Base-by-base conservation (phyloP, 1,140 invertebrate species). In the Dendroctonus valens region DNA sequence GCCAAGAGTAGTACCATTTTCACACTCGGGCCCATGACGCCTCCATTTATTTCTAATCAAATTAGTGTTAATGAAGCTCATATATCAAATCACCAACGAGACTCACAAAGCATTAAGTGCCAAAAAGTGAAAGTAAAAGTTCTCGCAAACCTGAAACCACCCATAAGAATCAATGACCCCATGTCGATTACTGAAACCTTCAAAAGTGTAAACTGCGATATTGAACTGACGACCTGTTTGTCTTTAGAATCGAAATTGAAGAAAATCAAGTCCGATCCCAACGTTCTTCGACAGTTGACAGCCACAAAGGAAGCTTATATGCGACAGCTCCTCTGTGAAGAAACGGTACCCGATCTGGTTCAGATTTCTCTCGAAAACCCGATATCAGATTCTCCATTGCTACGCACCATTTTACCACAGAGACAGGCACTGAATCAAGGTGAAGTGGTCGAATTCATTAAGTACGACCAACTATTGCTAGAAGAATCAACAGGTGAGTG, bases 241-340 rank as follows among this genome's bases (percentile, higher is more conserved):
- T 50, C 52, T 54, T 54, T 46, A 83, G 81, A 83, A 71, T 73
- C 74, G n/a, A 82, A 81, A 77, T 69, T 83, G 44, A 65, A 76
- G 9, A 79, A 80, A 69, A 71, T 83, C 2, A 80, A 81, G 69
- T 77, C 76, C 44, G 78, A 81, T 41, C 73, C 77, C 7, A 79
- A 80, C 62, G 60, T 82, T 8, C 52, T 83, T n/a, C 73, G 78
- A 54, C 81, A 82, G 51, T 67, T 83, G 26, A 66, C 73, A n/a
- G 76, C 77, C 26, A 82, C 82, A 69, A 76, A 76, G 7, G 74
- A 82, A 69, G 76, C 78, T 61, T 83, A 80, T 58, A 78, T 83
- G 74, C 73, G 77, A 37, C 72, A 79, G 46, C 61, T 83, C 41
- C 61, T 83, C 5, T 67, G 72, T 12, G 69, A 63, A 41, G 41